Evolutionary conservation across 2,888 invertebrate genomes (phyloP).

Genomic region (Pterostichus niger): DNA sequence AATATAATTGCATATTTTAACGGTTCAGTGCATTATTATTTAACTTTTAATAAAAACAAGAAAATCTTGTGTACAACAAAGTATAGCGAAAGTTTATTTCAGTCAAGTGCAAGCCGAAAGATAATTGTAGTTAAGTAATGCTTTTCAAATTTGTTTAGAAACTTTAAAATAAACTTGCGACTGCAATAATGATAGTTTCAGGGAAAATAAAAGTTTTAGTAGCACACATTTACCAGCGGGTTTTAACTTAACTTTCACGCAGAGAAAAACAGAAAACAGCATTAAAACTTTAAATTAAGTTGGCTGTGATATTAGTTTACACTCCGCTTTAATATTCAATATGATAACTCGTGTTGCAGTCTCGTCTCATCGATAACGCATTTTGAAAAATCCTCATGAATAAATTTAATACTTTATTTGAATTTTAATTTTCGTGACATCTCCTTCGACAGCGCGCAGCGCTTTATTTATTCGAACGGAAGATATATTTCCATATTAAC

Average conservation of each 20-base stretch:
- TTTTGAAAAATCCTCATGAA: constrained; percentile 56
- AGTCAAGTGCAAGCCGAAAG: no score
- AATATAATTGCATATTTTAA: no score
- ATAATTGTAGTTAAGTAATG: no score
- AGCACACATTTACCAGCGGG: background rate
- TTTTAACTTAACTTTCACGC: background rate
- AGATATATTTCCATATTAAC: background rate
- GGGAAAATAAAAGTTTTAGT: constrained; percentile 15
- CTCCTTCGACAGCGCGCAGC: background rate
- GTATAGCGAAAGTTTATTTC: no score
- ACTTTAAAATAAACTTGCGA: no score
- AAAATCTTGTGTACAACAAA: no score
- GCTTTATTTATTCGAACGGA: background rate
- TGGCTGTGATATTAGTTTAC: constrained; percentile 57
- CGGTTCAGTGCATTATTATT: no score
- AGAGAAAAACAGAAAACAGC: constrained; percentile 36
- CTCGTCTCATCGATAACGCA: constrained; percentile 24
- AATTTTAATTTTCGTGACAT: constrained; percentile 46
- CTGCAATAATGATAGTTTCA: no score
- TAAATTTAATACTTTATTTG: constrained; percentile 60
- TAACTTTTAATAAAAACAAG: no score
- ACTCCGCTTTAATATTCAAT: constrained; percentile 58
- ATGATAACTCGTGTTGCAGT: constrained; percentile 44
- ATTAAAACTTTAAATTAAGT: constrained; percentile 63
- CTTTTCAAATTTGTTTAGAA: no score